Evolutionary conservation across 2,113 vertebrate genomes (phyloP), one percentile per base, ranked within the genome.

Genomic region (Gopherus evgoodei): DNA sequence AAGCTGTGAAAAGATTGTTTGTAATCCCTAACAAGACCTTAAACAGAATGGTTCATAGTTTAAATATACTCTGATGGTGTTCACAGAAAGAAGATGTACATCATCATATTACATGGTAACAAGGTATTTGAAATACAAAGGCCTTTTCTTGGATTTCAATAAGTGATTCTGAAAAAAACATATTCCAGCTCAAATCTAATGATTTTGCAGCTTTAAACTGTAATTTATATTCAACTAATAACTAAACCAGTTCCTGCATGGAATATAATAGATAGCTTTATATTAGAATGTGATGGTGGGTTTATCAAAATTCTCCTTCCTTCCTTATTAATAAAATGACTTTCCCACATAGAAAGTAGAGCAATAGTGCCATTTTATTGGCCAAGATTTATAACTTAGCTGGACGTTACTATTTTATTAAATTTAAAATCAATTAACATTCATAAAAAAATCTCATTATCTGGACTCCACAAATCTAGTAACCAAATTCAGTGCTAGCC

Each of bases 111-210:
- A 91, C 75, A 88, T 4, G 5, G 83, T 47, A 95, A 89, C 81
- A 93, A 80, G n/a, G 92, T 95, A 89, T 49, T 90, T 56, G 79
- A 85, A 25, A 87, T 83, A 83, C 47, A 95, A 92, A 91, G 49
- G 35, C 24, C 50, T 95, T 57, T 21, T 94, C 79, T 83, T 94
- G n/a, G 75, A 94, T 79, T 81, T 44, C 54, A 90, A 35, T 79
- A 89, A 90, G 91, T 50, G 27, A 25, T 86, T 84, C 72, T 91
- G 42, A 54, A 81, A 75, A 59, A 94, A 91, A 53, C 76, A 91
- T 88, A 87, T 56, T 76, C 86, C 88, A 95, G 62, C 90, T 84
- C 84, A 97, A 94, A 93, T n/a, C 21, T 22, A 91, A 10, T 29
- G 24, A 88, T 42, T 86, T 59, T 29, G 72, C 24, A 83, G 10